A percentile compares a stretch with the other conserved stretches of the same genome.
These are phyloP conservation scores for Phalacrocorax brasilianus DNA, from an alignment of 2,113 vertebrate genomes.

Conservation along the genomic window DNA sequence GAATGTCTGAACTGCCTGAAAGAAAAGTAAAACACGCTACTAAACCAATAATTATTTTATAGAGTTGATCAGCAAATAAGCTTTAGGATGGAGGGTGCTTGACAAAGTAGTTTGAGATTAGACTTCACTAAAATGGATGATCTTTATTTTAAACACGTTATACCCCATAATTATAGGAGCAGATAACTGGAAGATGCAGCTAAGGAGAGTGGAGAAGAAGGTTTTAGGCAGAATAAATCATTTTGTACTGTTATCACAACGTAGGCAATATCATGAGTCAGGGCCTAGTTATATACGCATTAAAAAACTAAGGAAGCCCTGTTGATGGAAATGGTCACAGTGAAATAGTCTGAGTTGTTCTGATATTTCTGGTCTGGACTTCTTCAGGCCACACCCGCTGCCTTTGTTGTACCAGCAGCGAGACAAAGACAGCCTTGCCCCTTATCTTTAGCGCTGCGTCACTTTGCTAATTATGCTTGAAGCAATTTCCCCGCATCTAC, in stretches of 20 bases:
- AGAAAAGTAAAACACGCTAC: conserved; percentile 21
- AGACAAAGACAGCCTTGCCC: neutral
- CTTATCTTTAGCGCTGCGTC: neutral
- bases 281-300: rapidly evolving
- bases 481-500: neutral
- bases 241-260: neutral
- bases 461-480: neutral
- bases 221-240: neutral
- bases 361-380: neutral
- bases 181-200: neutral
- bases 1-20: conserved; percentile 41
- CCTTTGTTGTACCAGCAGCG: neutral
- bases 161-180: neutral
- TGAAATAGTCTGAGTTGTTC: neutral
- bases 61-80: conserved; percentile 4
- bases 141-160: conserved; percentile 1
- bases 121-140: conserved; percentile 1
- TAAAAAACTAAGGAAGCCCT: neutral
- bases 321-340: neutral
- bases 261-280: neutral
- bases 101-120: neutral
- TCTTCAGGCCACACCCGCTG: neutral
- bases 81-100: conserved; percentile 28
- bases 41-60: conserved; percentile 54
- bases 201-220: neutral